These are phyloP conservation scores for Homalodisca vitripennis DNA, from an alignment of 1,140 invertebrate genomes.

Conservation along the genomic window DNA sequence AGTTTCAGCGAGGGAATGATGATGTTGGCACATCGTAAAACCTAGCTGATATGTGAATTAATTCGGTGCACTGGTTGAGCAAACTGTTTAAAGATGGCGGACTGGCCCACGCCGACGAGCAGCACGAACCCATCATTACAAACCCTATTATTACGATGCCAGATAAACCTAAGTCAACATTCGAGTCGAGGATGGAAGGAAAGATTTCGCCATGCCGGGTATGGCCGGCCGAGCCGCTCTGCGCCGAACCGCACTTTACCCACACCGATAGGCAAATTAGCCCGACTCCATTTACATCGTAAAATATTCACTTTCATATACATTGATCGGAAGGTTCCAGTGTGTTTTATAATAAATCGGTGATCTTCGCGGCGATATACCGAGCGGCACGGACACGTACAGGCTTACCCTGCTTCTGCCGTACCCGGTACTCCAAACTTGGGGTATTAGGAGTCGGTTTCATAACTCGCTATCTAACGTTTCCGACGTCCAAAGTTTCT, in stretches of 20 bases:
- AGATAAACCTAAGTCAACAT: conserved; percentile 24
- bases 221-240: background rate
- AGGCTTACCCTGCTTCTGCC: too few species aligned
- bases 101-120: background rate
- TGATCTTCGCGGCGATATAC: too few species aligned
- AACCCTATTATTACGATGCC: conserved; percentile 13
- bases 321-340: background rate
- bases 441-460: too few species aligned
- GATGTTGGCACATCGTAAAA: conserved; percentile 3
- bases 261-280: conserved; percentile 14
- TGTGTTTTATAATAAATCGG: too few species aligned
- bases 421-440: too few species aligned
- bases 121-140: conserved; percentile 23
- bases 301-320: conserved; percentile 22
- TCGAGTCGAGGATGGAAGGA: background rate
- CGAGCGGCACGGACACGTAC: too few species aligned
- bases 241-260: background rate
- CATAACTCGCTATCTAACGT: background rate
- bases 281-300: conserved; percentile 9
- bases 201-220: background rate
- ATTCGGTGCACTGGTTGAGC: conserved; percentile 11
- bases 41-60: conserved; percentile 4
- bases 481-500: background rate
- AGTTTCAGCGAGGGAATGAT: background rate
- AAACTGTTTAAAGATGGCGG: conserved; percentile 26